Evolutionary conservation across 1,140 invertebrate species (phyloP).

Genomic region (Leucophenga varia): DNA sequence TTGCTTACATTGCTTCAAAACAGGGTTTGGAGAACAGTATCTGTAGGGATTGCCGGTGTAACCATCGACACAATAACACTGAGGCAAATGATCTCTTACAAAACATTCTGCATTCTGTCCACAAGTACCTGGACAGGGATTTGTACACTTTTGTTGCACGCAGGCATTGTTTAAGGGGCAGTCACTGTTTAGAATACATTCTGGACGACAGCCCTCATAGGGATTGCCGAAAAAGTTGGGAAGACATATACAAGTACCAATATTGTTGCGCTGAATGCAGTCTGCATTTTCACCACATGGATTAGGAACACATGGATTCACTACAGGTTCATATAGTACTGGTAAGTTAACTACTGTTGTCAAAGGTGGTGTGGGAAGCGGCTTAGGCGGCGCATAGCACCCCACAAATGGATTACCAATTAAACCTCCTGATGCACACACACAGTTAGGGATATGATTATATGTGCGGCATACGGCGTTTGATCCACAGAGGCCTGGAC

Average conservation of each 20-base stretch:
- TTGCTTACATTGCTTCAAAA: constrained; percentile 62
- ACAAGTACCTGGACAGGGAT: constrained; percentile 77
- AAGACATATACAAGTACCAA: constrained; percentile 71
- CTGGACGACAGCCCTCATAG: constrained; percentile 72
- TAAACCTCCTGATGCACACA: constrained; percentile 66
- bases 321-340: constrained; percentile 73
- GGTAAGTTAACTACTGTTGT: constrained; percentile 66
- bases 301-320: constrained; percentile 62
- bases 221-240: constrained; percentile 71
- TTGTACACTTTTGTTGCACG: constrained; percentile 71
- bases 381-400: constrained; percentile 58
- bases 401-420: constrained; percentile 72
- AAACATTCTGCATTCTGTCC: constrained; percentile 72
- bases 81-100: constrained; percentile 73
- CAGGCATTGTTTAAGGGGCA: constrained; percentile 70
- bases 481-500: constrained; percentile 62
- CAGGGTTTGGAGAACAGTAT: too few species aligned
- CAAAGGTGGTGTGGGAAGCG: constrained; percentile 32
- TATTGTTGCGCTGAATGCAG: constrained; percentile 66
- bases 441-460: constrained; percentile 68
- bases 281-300: constrained; percentile 64
- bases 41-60: constrained; percentile 71
- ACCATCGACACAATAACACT: constrained; percentile 68
- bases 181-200: constrained; percentile 73
- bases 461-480: constrained; percentile 68